Evolutionary conservation across 2,888 invertebrate species (phyloP), one percentile per base, ranked within the genome.

Genomic region (Lycaena phlaeas): DNA sequence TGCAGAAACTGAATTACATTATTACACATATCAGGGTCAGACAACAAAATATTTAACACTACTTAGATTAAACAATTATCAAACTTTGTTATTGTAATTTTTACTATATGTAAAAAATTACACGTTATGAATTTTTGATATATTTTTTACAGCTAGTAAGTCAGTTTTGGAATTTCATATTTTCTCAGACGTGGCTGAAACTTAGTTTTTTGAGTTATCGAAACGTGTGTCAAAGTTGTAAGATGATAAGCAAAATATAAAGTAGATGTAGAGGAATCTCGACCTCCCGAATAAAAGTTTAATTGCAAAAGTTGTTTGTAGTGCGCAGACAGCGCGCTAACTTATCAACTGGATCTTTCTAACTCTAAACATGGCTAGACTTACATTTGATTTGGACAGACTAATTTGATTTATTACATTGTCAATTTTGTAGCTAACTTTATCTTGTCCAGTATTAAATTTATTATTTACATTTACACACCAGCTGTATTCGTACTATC

Each of bases 241-340:
- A 48, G 51, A 60, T 61, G 62, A 68, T 69, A 67, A 63, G 61
- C 64, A 67, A 68, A 67, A 68, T 68, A 72, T 68, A 68, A 58
- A 17, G 57, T 52, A 42, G 51, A 52, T 59, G 52, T 62, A 57
- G 53, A 59, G 67, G 60, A 64, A 68, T 70, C 69, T 69, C 66
- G 73, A 73, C 69, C 58, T 66, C 49, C 53, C 60, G 61, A 68
- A 76, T 77, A 76, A 75, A 77, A 79, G 71, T 81, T 78, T 78
- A 78, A 81, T 77, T 79, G 77, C 68, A 48, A 75, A 81, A 78
- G 71, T 79, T 77, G 67, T 70, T 70, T 74, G 68, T 64, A 71
- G 66, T 68, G 61, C 61, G 63, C 68, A 71, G 70, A 71, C 69
- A 64, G 57, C 58, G 56, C 40, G 61, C 55, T 62, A 61, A 59